Conservation (phyloP, 2,113 vertebrate genomes). For the Meles meles region DNA sequence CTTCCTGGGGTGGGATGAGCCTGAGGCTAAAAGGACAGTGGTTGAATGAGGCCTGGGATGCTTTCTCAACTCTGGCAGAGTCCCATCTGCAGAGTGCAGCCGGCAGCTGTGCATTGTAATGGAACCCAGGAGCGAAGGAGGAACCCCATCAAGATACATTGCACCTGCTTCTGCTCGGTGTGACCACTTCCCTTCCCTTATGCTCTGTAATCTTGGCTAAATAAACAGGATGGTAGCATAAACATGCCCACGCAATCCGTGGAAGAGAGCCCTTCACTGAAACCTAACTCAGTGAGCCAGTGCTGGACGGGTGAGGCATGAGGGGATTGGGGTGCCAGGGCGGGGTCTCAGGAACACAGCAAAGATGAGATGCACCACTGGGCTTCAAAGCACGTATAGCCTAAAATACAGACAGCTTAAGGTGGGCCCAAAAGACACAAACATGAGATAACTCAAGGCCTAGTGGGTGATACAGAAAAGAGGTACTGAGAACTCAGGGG, state of each 20-base stretch:
- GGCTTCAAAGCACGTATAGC: neutral
- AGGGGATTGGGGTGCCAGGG: neutral
- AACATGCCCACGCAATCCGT: fast-evolving
- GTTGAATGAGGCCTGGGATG: neutral
- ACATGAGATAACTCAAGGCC: neutral
- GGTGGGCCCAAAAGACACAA: neutral
- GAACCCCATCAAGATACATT: neutral
- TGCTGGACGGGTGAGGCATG: neutral
- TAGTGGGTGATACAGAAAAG: neutral
- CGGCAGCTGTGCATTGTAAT: neutral
- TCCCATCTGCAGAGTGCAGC: neutral
- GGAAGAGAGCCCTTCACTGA: neutral
- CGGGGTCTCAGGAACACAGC: no score
- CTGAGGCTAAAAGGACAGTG: neutral
- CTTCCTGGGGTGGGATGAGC: neutral
- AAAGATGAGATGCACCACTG: neutral
- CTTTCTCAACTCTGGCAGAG: neutral
- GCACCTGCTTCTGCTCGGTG: neutral
- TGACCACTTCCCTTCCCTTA: neutral
- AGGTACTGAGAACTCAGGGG: neutral
- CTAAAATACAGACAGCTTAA: neutral
- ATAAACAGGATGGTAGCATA: neutral
- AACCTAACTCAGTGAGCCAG: neutral
- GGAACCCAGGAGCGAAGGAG: neutral
- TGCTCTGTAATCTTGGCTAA: neutral